phyloP scores from a whole-genome alignment of 2,113 vertebrate species.

The Atrichornis clamosus region DNA sequence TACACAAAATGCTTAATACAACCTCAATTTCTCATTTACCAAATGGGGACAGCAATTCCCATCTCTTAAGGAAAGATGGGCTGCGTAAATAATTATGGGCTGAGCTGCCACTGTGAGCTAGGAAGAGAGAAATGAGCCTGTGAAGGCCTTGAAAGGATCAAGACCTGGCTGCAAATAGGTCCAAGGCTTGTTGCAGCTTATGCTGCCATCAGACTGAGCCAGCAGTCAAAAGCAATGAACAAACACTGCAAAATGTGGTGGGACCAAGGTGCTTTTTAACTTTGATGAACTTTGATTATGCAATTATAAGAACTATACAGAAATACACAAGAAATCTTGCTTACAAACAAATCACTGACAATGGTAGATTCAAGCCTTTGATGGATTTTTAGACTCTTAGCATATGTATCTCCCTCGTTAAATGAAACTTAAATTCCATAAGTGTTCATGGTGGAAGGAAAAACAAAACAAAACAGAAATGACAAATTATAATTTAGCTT shows the following conservation, averaged over 20 bases:
- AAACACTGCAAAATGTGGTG: background rate
- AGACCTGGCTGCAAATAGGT: background rate
- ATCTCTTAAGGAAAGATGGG: background rate
- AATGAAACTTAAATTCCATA: background rate
- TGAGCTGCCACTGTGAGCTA: rapidly evolving
- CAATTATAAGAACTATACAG: background rate
- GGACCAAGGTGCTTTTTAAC: background rate
- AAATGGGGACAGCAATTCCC: background rate
- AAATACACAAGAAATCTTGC: background rate
- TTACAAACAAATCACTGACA: background rate
- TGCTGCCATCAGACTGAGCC: background rate
- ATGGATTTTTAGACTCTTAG: background rate
- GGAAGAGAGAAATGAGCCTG: background rate
- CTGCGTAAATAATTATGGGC: background rate
- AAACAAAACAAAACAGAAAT: background rate
- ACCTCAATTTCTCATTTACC: background rate
- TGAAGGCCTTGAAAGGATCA: background rate
- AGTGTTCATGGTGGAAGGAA: background rate
- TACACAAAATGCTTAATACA: background rate
- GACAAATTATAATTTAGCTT: background rate
- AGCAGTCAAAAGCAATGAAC: background rate
- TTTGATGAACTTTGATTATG: background rate
- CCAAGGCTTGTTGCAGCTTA: background rate
- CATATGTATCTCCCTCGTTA: rapidly evolving
- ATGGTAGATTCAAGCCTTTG: background rate